phyloP scores from a whole-genome alignment of 2,888 invertebrate genomes.

The Baccha elongata region DNA sequence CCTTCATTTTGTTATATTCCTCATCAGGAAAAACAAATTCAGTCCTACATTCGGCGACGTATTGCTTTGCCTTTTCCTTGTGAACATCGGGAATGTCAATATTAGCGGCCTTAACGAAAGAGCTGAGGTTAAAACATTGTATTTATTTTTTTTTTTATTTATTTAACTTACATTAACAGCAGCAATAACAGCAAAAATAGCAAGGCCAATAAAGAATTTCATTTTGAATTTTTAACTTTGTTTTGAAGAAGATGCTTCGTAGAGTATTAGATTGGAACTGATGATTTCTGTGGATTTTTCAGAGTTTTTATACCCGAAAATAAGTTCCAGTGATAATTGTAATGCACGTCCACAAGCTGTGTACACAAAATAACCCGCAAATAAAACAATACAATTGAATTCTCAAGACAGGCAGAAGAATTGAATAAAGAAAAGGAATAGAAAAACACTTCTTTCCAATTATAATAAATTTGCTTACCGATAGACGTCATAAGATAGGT shows the following conservation, averaged over 20 bases:
- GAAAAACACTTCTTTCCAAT: too few relatives aligned
- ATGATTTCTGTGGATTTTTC: constrained; percentile 12
- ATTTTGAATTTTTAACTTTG: constrained; percentile 69
- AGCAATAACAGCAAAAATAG: constrained; percentile 73
- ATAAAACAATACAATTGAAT: constrained; percentile 6
- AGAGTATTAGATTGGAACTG: constrained; percentile 57
- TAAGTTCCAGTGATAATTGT: neutral
- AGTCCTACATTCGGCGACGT: constrained; percentile 75
- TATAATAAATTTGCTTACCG: too few relatives aligned
- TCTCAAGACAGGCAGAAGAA: neutral
- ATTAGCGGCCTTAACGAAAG: constrained; percentile 22
- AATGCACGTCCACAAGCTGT: neutral
- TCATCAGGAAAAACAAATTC: constrained; percentile 72
- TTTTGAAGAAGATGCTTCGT: constrained; percentile 32
- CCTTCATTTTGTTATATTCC: constrained; percentile 75
- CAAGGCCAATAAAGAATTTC: constrained; percentile 76
- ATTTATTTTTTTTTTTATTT: neutral
- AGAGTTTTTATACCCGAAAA: constrained; percentile 17
- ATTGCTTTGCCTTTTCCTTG: constrained; percentile 75
- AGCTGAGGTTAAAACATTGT: neutral
- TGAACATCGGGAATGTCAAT: constrained; percentile 76
- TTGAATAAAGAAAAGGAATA: neutral
- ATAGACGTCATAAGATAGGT: too few relatives aligned
- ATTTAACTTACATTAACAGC: constrained; percentile 76
- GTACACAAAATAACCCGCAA: constrained; percentile 1